Percentiles rank a stretch among this genome's conserved stretches.
phyloP scores from a whole-genome alignment of 64 coral and sea anemone species.

The Pocillopora damicornis region DNA sequence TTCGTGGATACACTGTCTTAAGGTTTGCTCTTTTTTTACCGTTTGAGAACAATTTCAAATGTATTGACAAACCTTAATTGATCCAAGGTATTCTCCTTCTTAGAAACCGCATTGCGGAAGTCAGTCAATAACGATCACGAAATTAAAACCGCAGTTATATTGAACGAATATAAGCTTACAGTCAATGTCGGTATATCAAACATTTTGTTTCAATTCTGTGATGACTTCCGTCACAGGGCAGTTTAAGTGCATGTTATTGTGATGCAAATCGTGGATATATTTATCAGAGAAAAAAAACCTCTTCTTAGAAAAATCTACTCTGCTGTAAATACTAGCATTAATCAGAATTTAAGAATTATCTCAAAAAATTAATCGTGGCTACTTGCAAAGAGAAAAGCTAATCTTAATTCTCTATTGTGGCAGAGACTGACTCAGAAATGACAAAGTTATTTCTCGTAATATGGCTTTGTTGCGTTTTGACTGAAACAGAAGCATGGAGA shows the following conservation, averaged over 20 bases:
- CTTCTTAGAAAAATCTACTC: too few species aligned
- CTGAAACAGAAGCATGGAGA: background rate
- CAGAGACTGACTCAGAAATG: background rate
- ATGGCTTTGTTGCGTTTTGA: background rate
- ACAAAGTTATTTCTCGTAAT: background rate
- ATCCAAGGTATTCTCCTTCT: background rate
- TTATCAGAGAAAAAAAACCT: too few species aligned
- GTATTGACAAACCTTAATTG: background rate
- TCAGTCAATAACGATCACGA: background rate
- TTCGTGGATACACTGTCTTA: background rate
- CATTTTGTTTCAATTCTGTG: background rate
- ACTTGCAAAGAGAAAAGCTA: background rate
- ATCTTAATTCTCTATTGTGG: background rate
- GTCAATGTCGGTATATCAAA: too few species aligned
- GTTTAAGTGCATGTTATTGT: background rate
- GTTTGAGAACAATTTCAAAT: background rate
- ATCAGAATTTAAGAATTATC: too few species aligned
- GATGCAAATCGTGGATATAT: background rate
- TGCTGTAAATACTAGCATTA: too few species aligned
- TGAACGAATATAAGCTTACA: too few species aligned
- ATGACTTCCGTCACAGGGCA: background rate
- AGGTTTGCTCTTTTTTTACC: background rate
- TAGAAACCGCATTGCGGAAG: background rate
- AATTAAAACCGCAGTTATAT: background rate
- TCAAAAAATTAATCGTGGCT: background rate